Evolutionary conservation across 64 coral and sea anemone genomes (phyloP).

Genomic region (Pocillopora damicornis): DNA sequence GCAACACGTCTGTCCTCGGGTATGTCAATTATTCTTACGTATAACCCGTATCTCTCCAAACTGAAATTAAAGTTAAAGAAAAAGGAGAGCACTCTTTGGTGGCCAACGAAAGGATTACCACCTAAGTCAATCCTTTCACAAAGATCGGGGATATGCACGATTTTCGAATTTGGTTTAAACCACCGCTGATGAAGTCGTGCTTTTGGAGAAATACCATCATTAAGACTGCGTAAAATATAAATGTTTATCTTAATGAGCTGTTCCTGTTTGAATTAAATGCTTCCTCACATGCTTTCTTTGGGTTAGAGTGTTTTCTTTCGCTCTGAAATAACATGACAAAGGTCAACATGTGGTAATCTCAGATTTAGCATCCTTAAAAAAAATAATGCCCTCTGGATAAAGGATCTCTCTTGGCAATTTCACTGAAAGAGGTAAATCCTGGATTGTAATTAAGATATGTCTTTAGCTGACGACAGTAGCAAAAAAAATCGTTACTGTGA

Average conservation of each 20-base stretch:
- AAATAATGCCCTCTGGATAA: not conserved
- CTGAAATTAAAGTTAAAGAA: not conserved
- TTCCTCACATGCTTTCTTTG: not conserved
- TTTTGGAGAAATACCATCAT: not conserved
- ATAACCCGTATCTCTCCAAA: not conserved
- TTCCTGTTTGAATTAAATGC: conserved; percentile 7
- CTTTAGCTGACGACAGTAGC: too few relatives aligned
- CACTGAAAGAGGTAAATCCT: too few relatives aligned
- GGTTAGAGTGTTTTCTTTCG: not conserved
- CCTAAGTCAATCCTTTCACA: not conserved
- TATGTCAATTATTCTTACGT: not conserved
- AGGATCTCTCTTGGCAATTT: not conserved
- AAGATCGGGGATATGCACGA: not conserved
- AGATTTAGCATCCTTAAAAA: not conserved
- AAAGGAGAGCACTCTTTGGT: too few relatives aligned
- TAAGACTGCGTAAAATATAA: not conserved
- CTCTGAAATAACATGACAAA: not conserved
- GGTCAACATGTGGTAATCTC: conserved; percentile 25
- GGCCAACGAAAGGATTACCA: too few relatives aligned
- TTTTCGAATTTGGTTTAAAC: not conserved
- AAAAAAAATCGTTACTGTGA: too few relatives aligned
- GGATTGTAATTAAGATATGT: not conserved
- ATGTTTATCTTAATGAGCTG: conserved; percentile 22
- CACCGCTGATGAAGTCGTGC: not conserved
- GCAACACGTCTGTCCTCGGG: conserved; percentile 8